These are phyloP conservation scores for Microdon myrmicae DNA, from an alignment of 2,888 invertebrate genomes.

Conservation along the genomic window DNA sequence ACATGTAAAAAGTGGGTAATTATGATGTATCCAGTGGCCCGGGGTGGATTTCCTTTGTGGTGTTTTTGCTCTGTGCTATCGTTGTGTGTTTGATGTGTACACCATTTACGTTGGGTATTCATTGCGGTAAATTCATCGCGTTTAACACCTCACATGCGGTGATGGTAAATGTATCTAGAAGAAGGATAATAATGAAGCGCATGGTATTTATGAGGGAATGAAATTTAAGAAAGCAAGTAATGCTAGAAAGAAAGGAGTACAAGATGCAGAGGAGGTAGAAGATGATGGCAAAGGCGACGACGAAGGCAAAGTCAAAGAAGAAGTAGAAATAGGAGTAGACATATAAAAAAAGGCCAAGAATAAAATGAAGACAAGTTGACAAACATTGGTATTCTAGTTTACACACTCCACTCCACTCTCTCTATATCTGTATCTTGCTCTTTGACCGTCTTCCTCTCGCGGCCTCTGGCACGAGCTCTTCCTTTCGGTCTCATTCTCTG, in stretches of 20 bases:
- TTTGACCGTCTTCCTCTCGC: too few relatives aligned
- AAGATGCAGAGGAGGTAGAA: conserved; percentile 8
- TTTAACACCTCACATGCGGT: conserved; percentile 41
- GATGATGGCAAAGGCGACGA: conserved; percentile 2
- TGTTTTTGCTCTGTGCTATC: neutral
- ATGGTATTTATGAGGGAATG: conserved; percentile 56
- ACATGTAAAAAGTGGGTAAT: too few relatives aligned
- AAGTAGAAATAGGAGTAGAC: too few relatives aligned
- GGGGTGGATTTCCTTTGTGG: conserved; percentile 36
- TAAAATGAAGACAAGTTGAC: too few relatives aligned
- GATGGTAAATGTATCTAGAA: conserved; percentile 57
- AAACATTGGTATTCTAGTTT: too few relatives aligned
- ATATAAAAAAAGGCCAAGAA: too few relatives aligned
- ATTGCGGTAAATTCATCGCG: conserved; percentile 28
- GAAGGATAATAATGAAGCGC: conserved; percentile 57
- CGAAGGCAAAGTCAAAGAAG: too few relatives aligned
- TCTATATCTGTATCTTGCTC: too few relatives aligned
- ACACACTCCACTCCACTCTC: too few relatives aligned
- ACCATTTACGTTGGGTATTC: conserved; percentile 13
- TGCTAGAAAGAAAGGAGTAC: conserved; percentile 4
- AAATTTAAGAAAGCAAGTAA: conserved; percentile 22
- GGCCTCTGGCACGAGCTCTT: too few relatives aligned
- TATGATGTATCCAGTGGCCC: conserved; percentile 52
- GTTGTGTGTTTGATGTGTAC: neutral
- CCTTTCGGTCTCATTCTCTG: too few relatives aligned